phyloP scores from a whole-genome alignment of 1,140 invertebrate genomes.

The Neodiprion fabricii region DNA sequence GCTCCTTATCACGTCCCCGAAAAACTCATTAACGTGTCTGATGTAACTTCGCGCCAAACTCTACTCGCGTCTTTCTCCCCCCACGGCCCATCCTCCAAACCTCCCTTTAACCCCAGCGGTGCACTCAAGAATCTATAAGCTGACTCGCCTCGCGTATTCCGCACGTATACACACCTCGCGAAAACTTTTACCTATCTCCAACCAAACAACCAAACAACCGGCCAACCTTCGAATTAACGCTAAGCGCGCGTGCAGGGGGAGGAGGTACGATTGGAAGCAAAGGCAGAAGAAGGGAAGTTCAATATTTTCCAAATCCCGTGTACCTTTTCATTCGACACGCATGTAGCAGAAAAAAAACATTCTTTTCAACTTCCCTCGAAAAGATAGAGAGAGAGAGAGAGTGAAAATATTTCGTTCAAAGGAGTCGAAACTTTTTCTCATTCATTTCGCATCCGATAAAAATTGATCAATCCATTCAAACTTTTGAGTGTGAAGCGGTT shows the following conservation, averaged over 20 bases:
- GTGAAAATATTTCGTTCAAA: too few relatives aligned
- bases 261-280: constrained; percentile 17
- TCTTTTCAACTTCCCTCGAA: too few relatives aligned
- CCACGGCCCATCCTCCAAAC: not conserved
- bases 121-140: not conserved
- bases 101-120: not conserved
- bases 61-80: constrained; percentile 32
- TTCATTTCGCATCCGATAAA: too few relatives aligned
- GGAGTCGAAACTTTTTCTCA: too few relatives aligned
- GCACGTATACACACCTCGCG: constrained; percentile 9
- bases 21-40: constrained; percentile 61
- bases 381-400: too few relatives aligned
- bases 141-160: constrained; percentile 6
- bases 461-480: too few relatives aligned
- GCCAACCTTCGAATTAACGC: too few relatives aligned
- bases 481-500: too few relatives aligned
- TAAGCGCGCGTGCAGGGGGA: constrained; percentile 5
- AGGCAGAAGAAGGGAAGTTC: constrained; percentile 8
- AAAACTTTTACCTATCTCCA: constrained; percentile 11
- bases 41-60: not conserved
- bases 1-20: constrained; percentile 47
- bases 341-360: too few relatives aligned
- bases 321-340: too few relatives aligned
- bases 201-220: too few relatives aligned
- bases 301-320: not conserved